Base-by-base conservation (phyloP, 2,888 invertebrate species). In the Parelbella ahira region DNA sequence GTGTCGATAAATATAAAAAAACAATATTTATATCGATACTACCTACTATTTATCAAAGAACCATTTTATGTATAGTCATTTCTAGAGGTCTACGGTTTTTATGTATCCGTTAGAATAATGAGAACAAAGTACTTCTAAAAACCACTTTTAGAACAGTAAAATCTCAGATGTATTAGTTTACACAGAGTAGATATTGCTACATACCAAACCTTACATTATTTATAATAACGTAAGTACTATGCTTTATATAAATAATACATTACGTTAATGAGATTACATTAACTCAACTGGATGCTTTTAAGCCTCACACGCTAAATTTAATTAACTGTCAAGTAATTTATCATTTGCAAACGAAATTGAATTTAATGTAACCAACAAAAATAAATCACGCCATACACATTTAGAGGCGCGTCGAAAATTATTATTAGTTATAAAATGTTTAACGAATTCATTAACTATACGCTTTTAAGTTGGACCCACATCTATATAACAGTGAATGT, bases 311-410 rank as follows among this genome's bases (percentile, higher is more conserved):
- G 13, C 28, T 25, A 9, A 41, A 27, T 28, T 34, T 28, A 42
- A 34, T 34, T 34, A 34, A 42, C 41, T 27, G 13, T 23, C 41
- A 28, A 9, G 27, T 28, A 15, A 42, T 42, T 28, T 23, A 42
- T 34, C 41, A 28, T 21, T 12, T 10, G 25, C 25, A 18, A 19
- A 19, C n/a, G 11, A 19, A 36, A 25, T 19, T 36, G 18, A 21
- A 42, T 28, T 21, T 10, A 23, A 15, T 42, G 9, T 6, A 15
- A 12, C 23, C 11, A 34, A 23, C 23, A 23, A 34, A 34, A 42
- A 21, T 33, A 33, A 37, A 21, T 27, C 32, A 39, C 30, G 13
- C 8, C 41, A 27, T 30, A 13, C 24, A n/a, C 19, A 34, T 38
- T 23, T 34, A 9, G 29, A 33, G 37, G 34, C 13, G 8, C 33